Conservation (phyloP, 1,140 invertebrate genomes). For the Temnothorax nylanderi region DNA sequence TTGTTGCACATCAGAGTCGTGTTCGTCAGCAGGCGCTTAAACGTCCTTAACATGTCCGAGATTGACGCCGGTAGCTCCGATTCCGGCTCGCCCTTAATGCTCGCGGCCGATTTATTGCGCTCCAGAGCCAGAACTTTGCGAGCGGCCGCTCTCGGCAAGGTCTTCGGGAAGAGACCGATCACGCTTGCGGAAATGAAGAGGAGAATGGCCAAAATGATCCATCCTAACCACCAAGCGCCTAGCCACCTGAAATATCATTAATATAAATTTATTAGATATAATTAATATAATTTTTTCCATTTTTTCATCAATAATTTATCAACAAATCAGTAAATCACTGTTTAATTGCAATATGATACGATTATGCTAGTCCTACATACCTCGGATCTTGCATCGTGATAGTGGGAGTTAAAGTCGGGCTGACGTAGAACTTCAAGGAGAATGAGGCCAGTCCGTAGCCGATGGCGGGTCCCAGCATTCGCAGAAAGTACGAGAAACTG, state of each 20-base stretch:
- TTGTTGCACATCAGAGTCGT: slow-evolving; percentile 90
- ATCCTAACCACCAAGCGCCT: slow-evolving; percentile 93
- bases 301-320: neutral
- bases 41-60: slow-evolving; percentile 88
- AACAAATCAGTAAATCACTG: neutral
- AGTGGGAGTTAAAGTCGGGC: slow-evolving; percentile 89
- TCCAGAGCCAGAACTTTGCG: slow-evolving; percentile 85
- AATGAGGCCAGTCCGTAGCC: slow-evolving; percentile 90
- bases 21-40: slow-evolving; percentile 88
- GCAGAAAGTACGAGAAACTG: slow-evolving; percentile 89
- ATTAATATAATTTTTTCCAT: neutral
- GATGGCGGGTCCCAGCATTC: slow-evolving; percentile 90
- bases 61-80: slow-evolving; percentile 84
- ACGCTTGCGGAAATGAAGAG: slow-evolving; percentile 88
- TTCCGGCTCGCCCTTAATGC: slow-evolving; percentile 78
- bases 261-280: neutral
- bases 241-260: slow-evolving; percentile 86
- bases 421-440: slow-evolving; percentile 90
- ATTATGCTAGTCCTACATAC: slow-evolving; percentile 62
- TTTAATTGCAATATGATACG: neutral
- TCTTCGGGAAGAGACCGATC: slow-evolving; percentile 89
- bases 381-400: slow-evolving; percentile 90
- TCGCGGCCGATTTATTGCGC: slow-evolving; percentile 81
- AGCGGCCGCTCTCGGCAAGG: slow-evolving; percentile 87
- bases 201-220: slow-evolving; percentile 89